Conservation (phyloP, 2,888 invertebrate species). For the Baronia brevicornis region DNA sequence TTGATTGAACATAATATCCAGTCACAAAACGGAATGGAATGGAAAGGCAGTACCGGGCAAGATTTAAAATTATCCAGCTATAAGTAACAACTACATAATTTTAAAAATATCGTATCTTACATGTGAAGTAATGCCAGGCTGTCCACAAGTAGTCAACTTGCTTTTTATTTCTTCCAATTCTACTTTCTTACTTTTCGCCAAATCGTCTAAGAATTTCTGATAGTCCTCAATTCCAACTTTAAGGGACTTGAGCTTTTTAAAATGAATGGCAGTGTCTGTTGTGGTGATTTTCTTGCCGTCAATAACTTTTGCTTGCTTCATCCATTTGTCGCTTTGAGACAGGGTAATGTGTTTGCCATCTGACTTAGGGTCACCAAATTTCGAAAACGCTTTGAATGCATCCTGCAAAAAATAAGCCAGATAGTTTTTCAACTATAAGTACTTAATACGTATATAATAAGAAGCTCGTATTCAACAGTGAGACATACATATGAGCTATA, state of each 20-base stretch:
- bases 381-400: slow-evolving; percentile 86
- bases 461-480: no score
- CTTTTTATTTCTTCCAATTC: slow-evolving; percentile 86
- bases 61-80: no score
- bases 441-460: no score
- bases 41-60: no score
- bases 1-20: no score
- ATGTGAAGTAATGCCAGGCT: slow-evolving; percentile 78
- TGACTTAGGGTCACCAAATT: slow-evolving; percentile 90
- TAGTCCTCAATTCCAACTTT: slow-evolving; percentile 87
- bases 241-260: slow-evolving; percentile 89
- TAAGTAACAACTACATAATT: no score
- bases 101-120: slow-evolving; percentile 34
- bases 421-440: no score
- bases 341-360: slow-evolving; percentile 90
- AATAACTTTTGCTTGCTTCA: slow-evolving; percentile 90
- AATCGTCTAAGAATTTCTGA: slow-evolving; percentile 88
- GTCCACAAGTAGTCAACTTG: slow-evolving; percentile 87
- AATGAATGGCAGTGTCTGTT: slow-evolving; percentile 92
- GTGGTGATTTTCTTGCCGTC: slow-evolving; percentile 90
- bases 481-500: no score
- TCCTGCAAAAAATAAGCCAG: slow-evolving; percentile 74
- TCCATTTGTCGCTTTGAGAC: slow-evolving; percentile 95
- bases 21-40: no score
- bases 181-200: slow-evolving; percentile 89